Conservation (phyloP, 2,113 vertebrate species). For the Tamias sibiricus region DNA sequence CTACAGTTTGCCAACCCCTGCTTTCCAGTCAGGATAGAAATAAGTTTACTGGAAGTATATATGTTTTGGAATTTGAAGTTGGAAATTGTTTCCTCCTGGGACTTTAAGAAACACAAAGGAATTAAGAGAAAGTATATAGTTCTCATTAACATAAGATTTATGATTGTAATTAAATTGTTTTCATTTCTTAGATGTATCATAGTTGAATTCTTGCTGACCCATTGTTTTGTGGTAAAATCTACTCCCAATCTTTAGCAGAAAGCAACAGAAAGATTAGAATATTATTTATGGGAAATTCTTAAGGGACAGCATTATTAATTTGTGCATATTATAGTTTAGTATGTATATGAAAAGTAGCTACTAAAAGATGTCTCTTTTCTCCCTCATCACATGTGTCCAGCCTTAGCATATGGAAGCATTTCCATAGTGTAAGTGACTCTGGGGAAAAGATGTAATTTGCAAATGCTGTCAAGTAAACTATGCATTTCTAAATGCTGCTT, state of each 20-base stretch:
- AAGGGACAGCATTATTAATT: constrained; percentile 59
- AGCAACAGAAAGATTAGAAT: constrained; percentile 40
- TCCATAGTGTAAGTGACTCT: constrained; percentile 56
- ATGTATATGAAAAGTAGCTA: constrained; percentile 8
- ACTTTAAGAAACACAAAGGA: background rate
- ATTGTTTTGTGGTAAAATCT: constrained; percentile 31
- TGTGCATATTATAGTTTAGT: background rate
- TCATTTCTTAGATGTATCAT: constrained; percentile 44
- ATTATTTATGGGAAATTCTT: constrained; percentile 50
- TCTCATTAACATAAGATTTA: constrained; percentile 2
- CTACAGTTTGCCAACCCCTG: background rate
- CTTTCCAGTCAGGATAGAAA: background rate
- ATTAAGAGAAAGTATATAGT: background rate
- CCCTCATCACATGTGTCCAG: constrained; percentile 41
- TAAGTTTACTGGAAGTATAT: background rate
- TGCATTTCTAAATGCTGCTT: constrained; percentile 23
- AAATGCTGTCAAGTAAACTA: constrained; percentile 73
- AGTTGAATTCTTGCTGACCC: constrained; percentile 22
- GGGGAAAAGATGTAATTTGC: constrained; percentile 70
- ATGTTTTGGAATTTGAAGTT: constrained; percentile 37
- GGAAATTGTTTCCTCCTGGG: background rate
- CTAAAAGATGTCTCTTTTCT: constrained; percentile 34
- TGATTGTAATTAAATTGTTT: constrained; percentile 34
- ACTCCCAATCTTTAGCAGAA: background rate
- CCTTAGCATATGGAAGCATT: constrained; percentile 76